Percentiles rank a stretch among this genome's conserved stretches.
phyloP scores from a whole-genome alignment of 2,113 vertebrate species.

The Verasper variegatus region DNA sequence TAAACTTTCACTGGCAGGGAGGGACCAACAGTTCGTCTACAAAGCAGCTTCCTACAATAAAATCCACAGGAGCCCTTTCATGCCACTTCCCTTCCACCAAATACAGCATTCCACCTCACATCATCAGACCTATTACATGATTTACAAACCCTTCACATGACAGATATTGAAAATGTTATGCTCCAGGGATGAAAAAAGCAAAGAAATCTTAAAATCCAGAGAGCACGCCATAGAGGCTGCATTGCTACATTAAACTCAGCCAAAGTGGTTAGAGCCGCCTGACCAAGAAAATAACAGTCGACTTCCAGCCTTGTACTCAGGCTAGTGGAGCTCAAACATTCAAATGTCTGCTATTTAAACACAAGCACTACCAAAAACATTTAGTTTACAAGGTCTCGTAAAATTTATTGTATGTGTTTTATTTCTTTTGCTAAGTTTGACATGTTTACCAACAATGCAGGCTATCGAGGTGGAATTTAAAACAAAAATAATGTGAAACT shows the following conservation, averaged over 20 bases:
- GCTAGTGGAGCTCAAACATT: not conserved
- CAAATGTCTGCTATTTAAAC: not conserved
- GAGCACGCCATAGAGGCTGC: not conserved
- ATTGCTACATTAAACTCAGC: not conserved
- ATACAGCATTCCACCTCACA: not conserved
- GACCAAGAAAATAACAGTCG: not conserved
- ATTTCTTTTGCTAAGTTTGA: not conserved
- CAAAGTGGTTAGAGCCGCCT: not conserved
- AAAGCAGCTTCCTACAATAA: conserved; percentile 28
- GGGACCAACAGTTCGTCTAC: conserved; percentile 1
- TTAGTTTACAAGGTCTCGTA: not conserved
- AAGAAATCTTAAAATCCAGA: not conserved
- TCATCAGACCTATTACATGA: not conserved
- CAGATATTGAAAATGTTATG: not conserved
- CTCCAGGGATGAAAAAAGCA: not conserved
- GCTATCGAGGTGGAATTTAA: not conserved
- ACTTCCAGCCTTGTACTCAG: not conserved
- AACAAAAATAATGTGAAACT: not conserved
- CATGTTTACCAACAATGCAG: not conserved
- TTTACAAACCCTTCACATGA: not conserved
- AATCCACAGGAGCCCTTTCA: conserved; percentile 21
- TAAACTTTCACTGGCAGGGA: conserved; percentile 6
- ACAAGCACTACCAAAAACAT: not conserved
- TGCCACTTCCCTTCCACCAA: not conserved
- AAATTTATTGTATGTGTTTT: not conserved